Percentiles rank a stretch among this genome's conserved stretches.
Conservation (phyloP, 1,140 invertebrate species). For the Drosophila parabipectinata region DNA sequence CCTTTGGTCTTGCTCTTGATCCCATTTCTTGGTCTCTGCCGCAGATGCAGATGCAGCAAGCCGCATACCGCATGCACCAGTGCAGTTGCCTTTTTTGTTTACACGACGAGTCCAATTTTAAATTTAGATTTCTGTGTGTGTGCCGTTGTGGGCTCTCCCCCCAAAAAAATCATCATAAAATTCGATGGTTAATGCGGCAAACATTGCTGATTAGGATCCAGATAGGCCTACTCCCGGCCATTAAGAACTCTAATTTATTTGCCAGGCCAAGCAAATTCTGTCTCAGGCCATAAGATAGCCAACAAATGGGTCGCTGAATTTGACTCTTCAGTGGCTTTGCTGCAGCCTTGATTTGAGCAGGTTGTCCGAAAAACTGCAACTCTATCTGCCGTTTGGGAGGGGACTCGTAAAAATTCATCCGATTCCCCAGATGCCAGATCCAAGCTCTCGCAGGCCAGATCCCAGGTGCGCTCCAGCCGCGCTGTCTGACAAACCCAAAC, state of each 20-base stretch:
- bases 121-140: conserved; percentile 61
- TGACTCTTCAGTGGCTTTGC: conserved; percentile 44
- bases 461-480: conserved; percentile 43
- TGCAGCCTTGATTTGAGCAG: conserved; percentile 61
- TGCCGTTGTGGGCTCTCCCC: conserved; percentile 16
- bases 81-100: conserved; percentile 53
- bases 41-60: conserved; percentile 38
- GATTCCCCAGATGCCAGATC: conserved; percentile 4
- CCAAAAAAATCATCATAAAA: conserved; percentile 58
- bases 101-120: conserved; percentile 56
- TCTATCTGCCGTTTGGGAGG: conserved; percentile 19
- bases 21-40: conserved; percentile 3
- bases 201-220: conserved; percentile 58
- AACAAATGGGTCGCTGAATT: conserved; percentile 58
- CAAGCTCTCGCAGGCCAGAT: not conserved
- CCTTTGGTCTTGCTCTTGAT: conserved; percentile 19
- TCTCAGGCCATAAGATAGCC: conserved; percentile 50
- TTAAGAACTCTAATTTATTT: conserved; percentile 73
- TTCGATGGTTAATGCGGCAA: conserved; percentile 71
- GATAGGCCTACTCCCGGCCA: conserved; percentile 55
- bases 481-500: conserved; percentile 46
- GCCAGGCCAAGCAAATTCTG: conserved; percentile 12
- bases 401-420: conserved; percentile 47
- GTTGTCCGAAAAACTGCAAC: conserved; percentile 52
- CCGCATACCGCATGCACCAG: conserved; percentile 7